A percentile compares a stretch with the other conserved stretches of the same genome.
Evolutionary conservation across 2,113 vertebrate genomes (phyloP).

Genomic region (Rhinoderma darwinii): DNA sequence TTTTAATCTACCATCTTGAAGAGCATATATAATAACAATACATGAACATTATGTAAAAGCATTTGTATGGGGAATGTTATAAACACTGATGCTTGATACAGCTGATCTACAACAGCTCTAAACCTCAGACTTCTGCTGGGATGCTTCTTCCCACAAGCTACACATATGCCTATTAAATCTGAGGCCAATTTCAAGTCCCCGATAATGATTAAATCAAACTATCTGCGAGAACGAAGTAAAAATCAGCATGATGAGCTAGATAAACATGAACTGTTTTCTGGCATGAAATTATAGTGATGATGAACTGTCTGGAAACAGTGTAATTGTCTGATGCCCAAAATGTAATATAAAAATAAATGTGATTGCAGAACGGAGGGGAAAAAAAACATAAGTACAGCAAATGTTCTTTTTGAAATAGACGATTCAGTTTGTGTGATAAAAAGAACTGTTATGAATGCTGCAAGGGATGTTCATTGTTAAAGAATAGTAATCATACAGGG

Average conservation of each 20-base stretch:
- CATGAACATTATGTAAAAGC: neutral
- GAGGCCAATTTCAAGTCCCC: conserved; percentile 33
- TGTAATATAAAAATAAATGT: conserved; percentile 57
- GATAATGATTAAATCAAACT: conserved; percentile 42
- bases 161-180: conserved; percentile 44
- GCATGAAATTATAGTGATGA: conserved; percentile 50
- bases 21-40: neutral
- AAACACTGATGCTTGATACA: conserved; percentile 4
- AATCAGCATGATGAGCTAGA: conserved; percentile 54
- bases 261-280: conserved; percentile 57
- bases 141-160: conserved; percentile 36
- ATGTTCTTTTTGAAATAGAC: conserved; percentile 50
- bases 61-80: neutral
- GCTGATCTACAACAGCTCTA: conserved; percentile 17
- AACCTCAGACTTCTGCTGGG: neutral
- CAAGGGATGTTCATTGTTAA: neutral
- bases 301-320: conserved; percentile 57
- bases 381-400: conserved; percentile 55
- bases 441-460: neutral
- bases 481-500: neutral
- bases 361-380: conserved; percentile 26
- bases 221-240: conserved; percentile 30
- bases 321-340: conserved; percentile 56
- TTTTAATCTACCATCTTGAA: neutral
- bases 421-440: conserved; percentile 18